These are phyloP conservation scores for Lepetodrilus schrolli DNA, from an alignment of 2,888 invertebrate species.

Conservation along the genomic window DNA sequence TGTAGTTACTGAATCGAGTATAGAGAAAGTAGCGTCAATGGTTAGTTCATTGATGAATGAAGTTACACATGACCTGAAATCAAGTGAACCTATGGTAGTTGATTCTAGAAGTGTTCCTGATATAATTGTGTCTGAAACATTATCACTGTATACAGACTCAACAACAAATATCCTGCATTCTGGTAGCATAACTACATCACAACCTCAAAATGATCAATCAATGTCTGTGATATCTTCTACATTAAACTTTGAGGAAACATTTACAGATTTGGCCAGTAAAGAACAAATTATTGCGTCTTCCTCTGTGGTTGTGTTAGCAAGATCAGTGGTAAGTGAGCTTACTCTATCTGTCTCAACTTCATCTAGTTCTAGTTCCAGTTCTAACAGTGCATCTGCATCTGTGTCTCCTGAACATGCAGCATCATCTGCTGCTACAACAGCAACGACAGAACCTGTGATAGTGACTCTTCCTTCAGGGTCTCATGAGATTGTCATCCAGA, in stretches of 20 bases:
- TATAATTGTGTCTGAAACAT: background rate
- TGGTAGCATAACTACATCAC: background rate
- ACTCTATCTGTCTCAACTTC: background rate
- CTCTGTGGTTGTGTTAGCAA: background rate
- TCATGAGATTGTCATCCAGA: background rate
- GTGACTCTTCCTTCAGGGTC: slow-evolving; percentile 2
- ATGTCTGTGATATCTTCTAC: background rate
- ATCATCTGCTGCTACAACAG: background rate
- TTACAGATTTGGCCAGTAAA: background rate
- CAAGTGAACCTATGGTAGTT: background rate
- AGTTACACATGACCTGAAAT: background rate
- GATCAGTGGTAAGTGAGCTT: background rate
- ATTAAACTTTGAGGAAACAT: background rate
- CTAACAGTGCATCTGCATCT: background rate
- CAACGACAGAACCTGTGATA: background rate
- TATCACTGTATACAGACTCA: background rate
- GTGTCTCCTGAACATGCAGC: background rate
- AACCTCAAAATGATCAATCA: background rate
- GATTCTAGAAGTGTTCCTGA: background rate
- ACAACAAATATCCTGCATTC: background rate
- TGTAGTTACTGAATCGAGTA: background rate
- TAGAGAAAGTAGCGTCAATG: background rate
- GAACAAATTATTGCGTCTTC: background rate
- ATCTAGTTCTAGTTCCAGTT: background rate
- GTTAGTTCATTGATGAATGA: background rate